Evolutionary conservation across 2,888 invertebrate genomes (phyloP), one percentile per base, ranked within the genome.

Genomic region (Stictocephala bisonia): DNA sequence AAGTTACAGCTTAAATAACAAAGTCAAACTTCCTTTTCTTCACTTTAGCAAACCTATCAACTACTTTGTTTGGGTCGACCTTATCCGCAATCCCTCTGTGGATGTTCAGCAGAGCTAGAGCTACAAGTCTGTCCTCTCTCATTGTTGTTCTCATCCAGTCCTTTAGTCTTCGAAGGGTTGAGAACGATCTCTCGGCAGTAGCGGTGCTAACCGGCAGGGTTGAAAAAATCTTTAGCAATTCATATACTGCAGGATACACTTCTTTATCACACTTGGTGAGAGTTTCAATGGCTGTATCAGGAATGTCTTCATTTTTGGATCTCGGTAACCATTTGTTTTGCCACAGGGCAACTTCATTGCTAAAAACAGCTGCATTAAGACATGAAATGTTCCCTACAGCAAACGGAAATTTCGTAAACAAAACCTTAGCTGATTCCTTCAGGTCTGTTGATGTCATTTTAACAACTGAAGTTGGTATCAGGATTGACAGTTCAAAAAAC

Each of bases 11-110:
- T 53, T 72, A 72, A 11, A 73, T 20, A 15, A 72, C 56, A 72
- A 74, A 72, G n/a, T 68, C 58, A 40, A 77, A 44, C 9, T 41
- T 31, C 64, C 68, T 72, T 29, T 70, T 70, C 3, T 66, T 48
- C 29, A 53, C 64, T 44, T 76, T 76, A 18, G 73, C 72, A 66
- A 75, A 76, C 51, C 72, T 51, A 20, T 40, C 71, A 11, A 77
- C 56, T 44, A 75, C 56, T 15, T 66, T 9, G 1, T 75, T 68
- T 56, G 72, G 48, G 13, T 69, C 24, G 22, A 74, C 27, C 31
- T 69, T 7, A n/a, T n/a, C n/a, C n/a, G n/a, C n/a, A 40, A 58
- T 73, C 18, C 44, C 13, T 15, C 58, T 60, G 41, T 74, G 71
- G 41, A 74, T 71, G 41, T 74, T 71, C 18, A 70, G 71, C 35